Evolutionary conservation across 1,140 invertebrate genomes (phyloP).

Genomic region (Antheraea pernyi): DNA sequence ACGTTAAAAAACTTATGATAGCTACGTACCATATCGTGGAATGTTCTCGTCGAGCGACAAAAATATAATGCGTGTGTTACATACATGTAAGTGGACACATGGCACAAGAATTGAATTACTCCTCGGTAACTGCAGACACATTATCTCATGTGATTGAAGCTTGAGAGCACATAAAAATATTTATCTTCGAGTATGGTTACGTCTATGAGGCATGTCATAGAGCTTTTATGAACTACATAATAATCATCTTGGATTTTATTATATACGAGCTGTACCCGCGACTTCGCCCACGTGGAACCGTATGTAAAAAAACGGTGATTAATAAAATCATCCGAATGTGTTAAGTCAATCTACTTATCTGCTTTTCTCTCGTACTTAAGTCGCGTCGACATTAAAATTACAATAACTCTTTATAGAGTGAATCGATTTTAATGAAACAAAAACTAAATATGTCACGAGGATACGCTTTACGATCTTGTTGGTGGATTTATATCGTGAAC

Average conservation of each 20-base stretch:
- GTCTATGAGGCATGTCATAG: neutral
- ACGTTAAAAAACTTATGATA: conserved; percentile 45
- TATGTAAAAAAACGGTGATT: too few relatives aligned
- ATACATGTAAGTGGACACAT: conserved; percentile 47
- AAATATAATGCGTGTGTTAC: conserved; percentile 15
- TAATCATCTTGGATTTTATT: neutral
- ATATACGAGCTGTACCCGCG: too few relatives aligned
- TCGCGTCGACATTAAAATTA: too few relatives aligned
- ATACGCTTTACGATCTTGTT: too few relatives aligned
- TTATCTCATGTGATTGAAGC: conserved; percentile 63
- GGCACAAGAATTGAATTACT: conserved; percentile 58
- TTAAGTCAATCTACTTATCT: too few relatives aligned
- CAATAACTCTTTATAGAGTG: too few relatives aligned
- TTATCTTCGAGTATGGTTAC: conserved; percentile 31
- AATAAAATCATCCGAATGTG: too few relatives aligned
- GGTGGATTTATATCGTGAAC: too few relatives aligned
- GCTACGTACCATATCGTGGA: conserved; percentile 17
- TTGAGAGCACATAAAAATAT: conserved; percentile 64
- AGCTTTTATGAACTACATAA: neutral
- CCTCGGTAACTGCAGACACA: conserved; percentile 43
- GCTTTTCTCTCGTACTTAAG: too few relatives aligned
- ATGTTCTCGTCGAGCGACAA: conserved; percentile 20
- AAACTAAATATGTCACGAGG: neutral
- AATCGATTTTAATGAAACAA: too few relatives aligned
- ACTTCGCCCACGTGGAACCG: too few relatives aligned